These are phyloP conservation scores for Nibea albiflora DNA, from an alignment of 2,113 vertebrate genomes.

Conservation along the genomic window DNA sequence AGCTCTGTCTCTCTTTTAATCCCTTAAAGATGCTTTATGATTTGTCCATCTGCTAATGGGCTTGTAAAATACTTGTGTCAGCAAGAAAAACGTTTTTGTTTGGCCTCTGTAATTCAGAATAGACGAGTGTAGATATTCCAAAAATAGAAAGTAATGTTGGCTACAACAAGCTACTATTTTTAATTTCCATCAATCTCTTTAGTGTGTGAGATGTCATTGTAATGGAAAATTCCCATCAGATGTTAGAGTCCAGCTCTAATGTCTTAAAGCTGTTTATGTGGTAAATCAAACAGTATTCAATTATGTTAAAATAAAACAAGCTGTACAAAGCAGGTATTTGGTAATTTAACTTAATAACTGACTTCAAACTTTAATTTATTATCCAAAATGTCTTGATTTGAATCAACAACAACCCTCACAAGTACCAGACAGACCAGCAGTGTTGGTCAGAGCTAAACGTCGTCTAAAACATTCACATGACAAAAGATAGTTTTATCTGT, in stretches of 20 bases:
- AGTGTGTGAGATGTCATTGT: neutral
- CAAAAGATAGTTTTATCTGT: neutral
- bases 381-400: neutral
- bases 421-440: no score
- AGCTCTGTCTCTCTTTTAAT: neutral
- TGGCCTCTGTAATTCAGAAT: slow-evolving; percentile 1
- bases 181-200: neutral
- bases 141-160: neutral
- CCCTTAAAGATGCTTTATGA: neutral
- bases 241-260: neutral
- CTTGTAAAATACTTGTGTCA: slow-evolving; percentile 10
- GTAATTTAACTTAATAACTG: neutral
- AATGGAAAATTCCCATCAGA: slow-evolving; percentile 27
- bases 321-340: neutral
- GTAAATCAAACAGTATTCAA: neutral
- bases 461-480: neutral
- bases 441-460: neutral
- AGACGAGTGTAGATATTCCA: neutral
- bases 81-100: neutral
- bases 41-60: slow-evolving; percentile 23
- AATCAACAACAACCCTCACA: no score
- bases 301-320: no score
- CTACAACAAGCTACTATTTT: neutral
- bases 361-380: neutral
- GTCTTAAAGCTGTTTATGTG: neutral